Base-by-base conservation (phyloP, 2,113 vertebrate genomes). In the Dissostichus mawsoni region DNA sequence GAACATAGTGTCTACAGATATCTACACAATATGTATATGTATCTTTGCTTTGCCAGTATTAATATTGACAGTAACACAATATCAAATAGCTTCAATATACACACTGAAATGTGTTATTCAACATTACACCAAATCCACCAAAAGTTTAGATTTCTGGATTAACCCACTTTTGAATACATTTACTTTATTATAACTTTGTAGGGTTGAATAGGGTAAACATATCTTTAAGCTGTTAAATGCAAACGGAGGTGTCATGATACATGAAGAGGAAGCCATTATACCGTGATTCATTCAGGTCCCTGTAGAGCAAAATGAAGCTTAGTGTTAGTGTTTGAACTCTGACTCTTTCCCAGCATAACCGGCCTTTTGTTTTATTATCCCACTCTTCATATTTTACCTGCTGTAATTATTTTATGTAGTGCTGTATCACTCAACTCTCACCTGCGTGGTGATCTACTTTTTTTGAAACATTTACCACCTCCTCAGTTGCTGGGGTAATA, bases 401-500 rank as follows among this genome's bases (percentile, higher is more conserved):
- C 64, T 29, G 11, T 76, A 57, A 85, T 88, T 67, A 80, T 81
- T 86, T 86, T 58, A 6, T 61, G 33, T 4, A 16, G 13, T 4
- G 16, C 10, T 73, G 33, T 33, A 64, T 79, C 20, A 8, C n/a
- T 73, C 68, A 80, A 33, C 76, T 72, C 77, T 83, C 70, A 74
- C 76, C 58, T 75, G 76, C 8, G 20, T 78, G 80, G 72, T 69
- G 44, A 69, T 65, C 47, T 65, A 18, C 59, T 66, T 69, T 69
- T 72, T 18, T 8, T 58, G 64, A 58, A 68, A 25, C 3, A 23
- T 18, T 23, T 44, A 69, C 51, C 36, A 44, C 48, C 18, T 8
- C 65, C 74, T 76, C 78, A 59, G 83, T 66, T 80, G 72, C 59
- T 66, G 69, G 29, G 80, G 68, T 74, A 61, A 80, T 74, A 71